These are phyloP conservation scores for Crenichthys baileyi DNA, from an alignment of 2,797 vertebrate species.

Conservation along the genomic window DNA sequence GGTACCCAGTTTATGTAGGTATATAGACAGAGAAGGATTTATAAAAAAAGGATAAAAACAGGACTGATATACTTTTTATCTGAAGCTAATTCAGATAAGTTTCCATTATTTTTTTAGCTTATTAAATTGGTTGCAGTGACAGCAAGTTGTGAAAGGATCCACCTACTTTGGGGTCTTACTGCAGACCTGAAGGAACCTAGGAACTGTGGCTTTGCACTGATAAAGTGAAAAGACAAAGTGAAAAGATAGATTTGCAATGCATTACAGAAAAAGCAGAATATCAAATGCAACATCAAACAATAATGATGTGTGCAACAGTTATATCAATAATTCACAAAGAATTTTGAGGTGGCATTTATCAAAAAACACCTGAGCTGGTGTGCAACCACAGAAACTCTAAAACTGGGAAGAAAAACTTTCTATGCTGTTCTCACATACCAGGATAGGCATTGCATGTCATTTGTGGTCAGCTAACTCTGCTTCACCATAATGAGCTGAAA, in stretches of 20 bases:
- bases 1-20: no score
- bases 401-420: slow-evolving; percentile 24
- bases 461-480: slow-evolving; percentile 57
- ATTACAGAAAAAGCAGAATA: slow-evolving; percentile 13
- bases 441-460: slow-evolving; percentile 36
- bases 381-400: slow-evolving; percentile 23
- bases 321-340: neutral
- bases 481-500: slow-evolving; percentile 54
- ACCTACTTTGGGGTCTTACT: neutral
- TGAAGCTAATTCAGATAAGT: no score
- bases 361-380: neutral
- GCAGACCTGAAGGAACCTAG: neutral
- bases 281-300: neutral
- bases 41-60: no score
- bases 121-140: neutral
- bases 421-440: slow-evolving; percentile 48
- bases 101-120: neutral
- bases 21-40: no score
- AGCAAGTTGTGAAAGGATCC: neutral
- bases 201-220: no score
- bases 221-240: neutral
- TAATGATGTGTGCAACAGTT: neutral
- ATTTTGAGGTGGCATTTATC: neutral
- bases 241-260: neutral
- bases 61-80: no score